Conservation (phyloP, 2,888 invertebrate species). For the Eristalis intricaria region DNA sequence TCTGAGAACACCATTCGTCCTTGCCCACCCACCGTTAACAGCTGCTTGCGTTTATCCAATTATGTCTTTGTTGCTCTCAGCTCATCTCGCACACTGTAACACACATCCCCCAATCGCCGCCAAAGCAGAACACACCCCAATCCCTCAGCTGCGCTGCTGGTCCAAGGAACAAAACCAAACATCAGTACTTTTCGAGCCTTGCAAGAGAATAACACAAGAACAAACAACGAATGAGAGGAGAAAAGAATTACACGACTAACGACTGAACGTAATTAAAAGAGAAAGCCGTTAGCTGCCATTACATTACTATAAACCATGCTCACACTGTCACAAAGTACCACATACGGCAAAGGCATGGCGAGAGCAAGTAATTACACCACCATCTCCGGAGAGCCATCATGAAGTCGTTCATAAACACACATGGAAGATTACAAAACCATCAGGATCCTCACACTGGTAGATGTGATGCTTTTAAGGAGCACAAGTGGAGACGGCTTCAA, state of each 20-base stretch:
- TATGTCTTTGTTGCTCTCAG: background rate
- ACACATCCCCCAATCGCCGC: background rate
- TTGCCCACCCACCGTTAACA: background rate
- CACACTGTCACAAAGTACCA: slow-evolving; percentile 13
- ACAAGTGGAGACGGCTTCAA: slow-evolving; percentile 1
- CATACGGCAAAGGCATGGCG: slow-evolving; percentile 1
- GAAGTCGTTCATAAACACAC: slow-evolving; percentile 26
- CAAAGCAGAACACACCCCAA: background rate
- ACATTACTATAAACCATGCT: background rate
- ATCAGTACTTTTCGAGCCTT: background rate
- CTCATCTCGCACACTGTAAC: background rate
- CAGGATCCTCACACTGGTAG: background rate
- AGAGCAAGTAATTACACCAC: slow-evolving; percentile 26
- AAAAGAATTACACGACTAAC: background rate
- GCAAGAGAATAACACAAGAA: background rate
- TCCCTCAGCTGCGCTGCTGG: too few species aligned
- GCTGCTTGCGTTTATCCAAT: background rate
- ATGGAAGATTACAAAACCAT: slow-evolving; percentile 20
- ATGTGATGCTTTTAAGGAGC: slow-evolving; percentile 21
- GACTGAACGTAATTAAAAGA: background rate
- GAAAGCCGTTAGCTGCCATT: background rate
- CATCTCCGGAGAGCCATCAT: slow-evolving; percentile 30
- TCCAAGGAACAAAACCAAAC: background rate
- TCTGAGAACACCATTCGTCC: background rate
- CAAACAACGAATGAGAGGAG: background rate